A percentile compares a stretch with the other conserved stretches of the same genome.
Evolutionary conservation across 1,140 invertebrate genomes (phyloP).

Genomic region (Drosophila repletoides): DNA sequence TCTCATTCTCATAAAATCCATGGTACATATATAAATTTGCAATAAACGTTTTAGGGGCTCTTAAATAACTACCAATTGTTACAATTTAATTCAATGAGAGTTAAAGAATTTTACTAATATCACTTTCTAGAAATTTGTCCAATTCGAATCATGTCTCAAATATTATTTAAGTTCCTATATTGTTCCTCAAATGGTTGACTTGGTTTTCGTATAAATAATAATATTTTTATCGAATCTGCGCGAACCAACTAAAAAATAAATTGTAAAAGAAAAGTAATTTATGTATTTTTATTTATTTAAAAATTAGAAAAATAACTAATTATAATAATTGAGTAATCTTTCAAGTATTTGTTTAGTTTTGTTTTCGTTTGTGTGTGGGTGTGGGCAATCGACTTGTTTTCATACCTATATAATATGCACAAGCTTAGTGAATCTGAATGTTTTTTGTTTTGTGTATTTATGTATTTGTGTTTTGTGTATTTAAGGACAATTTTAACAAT

Average conservation of each 20-base stretch:
- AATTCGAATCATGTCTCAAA: slow-evolving; percentile 54
- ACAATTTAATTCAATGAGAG: slow-evolving; percentile 63
- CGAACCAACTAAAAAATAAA: slow-evolving; percentile 11
- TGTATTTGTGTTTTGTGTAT: slow-evolving; percentile 18
- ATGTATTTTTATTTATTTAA: slow-evolving; percentile 75
- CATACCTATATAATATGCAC: slow-evolving; percentile 41
- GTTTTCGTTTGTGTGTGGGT: slow-evolving; percentile 14
- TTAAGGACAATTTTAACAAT: slow-evolving; percentile 72
- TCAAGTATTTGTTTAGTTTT: slow-evolving; percentile 46
- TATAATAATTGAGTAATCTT: slow-evolving; percentile 71
- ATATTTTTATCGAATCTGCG: background rate
- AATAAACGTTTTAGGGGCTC: slow-evolving; percentile 30
- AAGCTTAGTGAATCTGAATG: slow-evolving; percentile 23
- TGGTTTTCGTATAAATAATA: slow-evolving; percentile 34
- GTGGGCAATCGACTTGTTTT: slow-evolving; percentile 27
- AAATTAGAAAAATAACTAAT: slow-evolving; percentile 62
- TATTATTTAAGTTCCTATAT: slow-evolving; percentile 44
- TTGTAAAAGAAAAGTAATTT: slow-evolving; percentile 27
- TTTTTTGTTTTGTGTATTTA: slow-evolving; percentile 16
- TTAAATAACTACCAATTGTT: slow-evolving; percentile 73
- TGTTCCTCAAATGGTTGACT: slow-evolving; percentile 42
- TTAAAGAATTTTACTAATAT: slow-evolving; percentile 78
- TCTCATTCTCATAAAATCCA: slow-evolving; percentile 48
- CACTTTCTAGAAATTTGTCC: slow-evolving; percentile 74
- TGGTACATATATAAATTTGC: slow-evolving; percentile 56